Base-by-base conservation (phyloP, 1,140 invertebrate genomes). In the Trissolcus basalis region DNA sequence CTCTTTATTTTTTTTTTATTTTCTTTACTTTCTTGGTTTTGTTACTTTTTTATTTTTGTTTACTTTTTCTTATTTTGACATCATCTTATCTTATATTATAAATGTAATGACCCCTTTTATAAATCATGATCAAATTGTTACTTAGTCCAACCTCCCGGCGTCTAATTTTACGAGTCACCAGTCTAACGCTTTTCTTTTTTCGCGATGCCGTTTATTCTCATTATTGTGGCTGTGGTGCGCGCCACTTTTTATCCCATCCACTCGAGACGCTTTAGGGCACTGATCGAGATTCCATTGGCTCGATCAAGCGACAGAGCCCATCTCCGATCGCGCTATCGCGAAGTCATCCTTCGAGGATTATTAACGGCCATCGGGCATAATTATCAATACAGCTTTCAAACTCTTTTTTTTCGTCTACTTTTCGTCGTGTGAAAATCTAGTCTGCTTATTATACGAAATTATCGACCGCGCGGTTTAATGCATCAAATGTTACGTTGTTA, bases 291-390 rank as follows among this genome's bases (percentile, higher is more conserved):
- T 65, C 74, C 69, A 36, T 43, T 51, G 50, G 32, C 11, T 45
- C 64, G 81, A 81, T 81, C 80, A 82, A 81, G 50, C 72, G 58
- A 79, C 72, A 75, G 65, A 51, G 27, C 13, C 47, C 68, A 51
- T 58, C 53, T 68, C 53, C 65, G 69, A 59, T 49, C 43, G 47
- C 59, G 47, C 27, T 59, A 60, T 60, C 64, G 43, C 45, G 55
- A 15, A 81, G 50, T 80, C 61, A 43, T 56, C 60, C 41, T 43
- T 35, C 74, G 70, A 78, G 73, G 74, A 59, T 83, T 82, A 81
- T 79, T 78, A 80, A 82, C 78, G 58, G 77, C 79, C 79, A 78
- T 64, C 44, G 70, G 74, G 69, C 74, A 68, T 78, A 83, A 83
- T 83, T 83, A 82, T 78, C 69, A 48, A 72, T 51, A 39, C 13